Conservation (phyloP, 2,888 invertebrate genomes). For the Philopedon plagiatum region DNA sequence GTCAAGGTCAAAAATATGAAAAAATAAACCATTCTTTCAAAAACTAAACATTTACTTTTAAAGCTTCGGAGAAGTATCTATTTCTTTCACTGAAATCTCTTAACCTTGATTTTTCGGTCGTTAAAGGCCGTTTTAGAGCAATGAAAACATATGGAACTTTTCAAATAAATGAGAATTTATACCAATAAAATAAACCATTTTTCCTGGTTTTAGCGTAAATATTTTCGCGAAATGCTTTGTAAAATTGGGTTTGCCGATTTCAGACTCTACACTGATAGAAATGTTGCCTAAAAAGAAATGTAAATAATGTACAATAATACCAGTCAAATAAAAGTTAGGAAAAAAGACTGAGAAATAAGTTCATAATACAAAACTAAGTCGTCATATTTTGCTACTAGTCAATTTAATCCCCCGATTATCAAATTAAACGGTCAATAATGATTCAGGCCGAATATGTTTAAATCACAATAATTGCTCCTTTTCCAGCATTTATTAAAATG, state of each 20-base stretch:
- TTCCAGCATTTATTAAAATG: too few species aligned
- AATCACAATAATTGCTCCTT: too few species aligned
- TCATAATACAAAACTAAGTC: too few species aligned
- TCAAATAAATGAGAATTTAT: slow-evolving; percentile 7
- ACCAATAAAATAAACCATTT: slow-evolving; percentile 19
- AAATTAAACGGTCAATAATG: too few species aligned
- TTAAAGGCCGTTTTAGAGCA: neutral
- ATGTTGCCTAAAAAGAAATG: neutral
- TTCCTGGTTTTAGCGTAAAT: slow-evolving; percentile 15
- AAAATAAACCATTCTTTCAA: slow-evolving; percentile 1
- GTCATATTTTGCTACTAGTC: too few species aligned
- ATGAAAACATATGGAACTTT: slow-evolving; percentile 9
- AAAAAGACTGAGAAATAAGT: too few species aligned
- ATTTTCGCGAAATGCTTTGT: slow-evolving; percentile 4
- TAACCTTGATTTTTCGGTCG: slow-evolving; percentile 23
- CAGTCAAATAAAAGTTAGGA: too few species aligned
- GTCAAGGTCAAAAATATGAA: neutral
- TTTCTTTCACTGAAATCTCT: slow-evolving; percentile 28
- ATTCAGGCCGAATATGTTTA: too few species aligned
- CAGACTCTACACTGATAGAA: neutral
- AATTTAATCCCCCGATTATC: too few species aligned
- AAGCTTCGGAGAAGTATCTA: slow-evolving; percentile 20
- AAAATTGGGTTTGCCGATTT: neutral
- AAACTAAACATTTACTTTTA: slow-evolving; percentile 9
- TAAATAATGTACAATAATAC: slow-evolving; percentile 8